Evolutionary conservation across 2,113 vertebrate genomes (phyloP), one percentile per base, ranked within the genome.

Genomic region (Pleuronectes platessa): DNA sequence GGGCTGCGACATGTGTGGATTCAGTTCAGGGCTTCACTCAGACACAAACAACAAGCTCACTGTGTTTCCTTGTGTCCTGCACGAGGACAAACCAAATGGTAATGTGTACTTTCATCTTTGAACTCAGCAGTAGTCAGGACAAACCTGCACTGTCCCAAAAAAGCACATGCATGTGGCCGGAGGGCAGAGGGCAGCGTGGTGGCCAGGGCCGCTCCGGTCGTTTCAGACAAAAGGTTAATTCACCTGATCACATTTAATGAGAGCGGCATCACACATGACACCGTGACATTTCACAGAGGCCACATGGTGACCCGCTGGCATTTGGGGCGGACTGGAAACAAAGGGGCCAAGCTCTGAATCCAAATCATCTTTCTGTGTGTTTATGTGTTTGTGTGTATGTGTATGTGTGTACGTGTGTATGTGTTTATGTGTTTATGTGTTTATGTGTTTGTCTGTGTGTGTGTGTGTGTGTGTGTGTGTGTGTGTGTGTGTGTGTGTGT

Each of bases 231-330:
- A 89, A 93, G 91, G 90, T 90, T 90, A 91, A 91, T 88, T 88
- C 82, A 85, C 68, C 81, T 89, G 89, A 93, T 92, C 86, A 83
- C 75, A 68, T 89, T 89, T 87, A 87, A 92, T 85, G 82, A 90
- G 89, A 67, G 62, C 27, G 26, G 79, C 74, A 70, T 78, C 84
- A 85, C 88, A 88, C 83, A 79, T 79, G 92, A 92, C 89, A 77
- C 70, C 3, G 55, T 88, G 92, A 72, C 91, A 90, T 91, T 93
- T 87, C 21, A 15, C 84, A 20, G 78, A 80, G 84, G 86, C 74
- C 89, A 86, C 71, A 45, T 6, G 61, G 68, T 81, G 87, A 88
- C 89, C 79, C 47, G 72, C 61, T 89, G 89, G 87, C 82, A 92
- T 93, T 92, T 89, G 53, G 76, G 75, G 82, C 12, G 26, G 64